These are phyloP conservation scores for Spilarctia lutea DNA, from an alignment of 2,888 invertebrate genomes.

Conservation along the genomic window DNA sequence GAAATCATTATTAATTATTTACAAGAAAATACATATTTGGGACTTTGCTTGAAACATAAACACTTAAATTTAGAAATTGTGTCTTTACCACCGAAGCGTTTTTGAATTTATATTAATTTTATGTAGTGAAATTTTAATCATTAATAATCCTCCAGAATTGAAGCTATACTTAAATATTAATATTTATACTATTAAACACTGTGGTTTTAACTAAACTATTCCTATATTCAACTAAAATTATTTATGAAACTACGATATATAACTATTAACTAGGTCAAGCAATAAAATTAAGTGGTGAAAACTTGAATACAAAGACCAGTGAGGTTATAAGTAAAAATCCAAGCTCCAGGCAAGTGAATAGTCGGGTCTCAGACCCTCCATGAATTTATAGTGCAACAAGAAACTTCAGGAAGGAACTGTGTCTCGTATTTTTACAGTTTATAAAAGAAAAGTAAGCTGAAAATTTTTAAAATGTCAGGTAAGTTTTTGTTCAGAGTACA, in stretches of 20 bases:
- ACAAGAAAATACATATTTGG: too few species aligned
- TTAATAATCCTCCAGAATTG: too few species aligned
- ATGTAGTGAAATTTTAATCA: background rate
- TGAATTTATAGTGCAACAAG: slow-evolving; percentile 67
- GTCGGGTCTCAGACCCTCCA: slow-evolving; percentile 48
- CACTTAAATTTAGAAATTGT: background rate
- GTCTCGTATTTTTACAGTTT: slow-evolving; percentile 55
- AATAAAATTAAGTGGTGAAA: slow-evolving; percentile 60
- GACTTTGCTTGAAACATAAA: too few species aligned
- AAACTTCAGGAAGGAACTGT: slow-evolving; percentile 63
- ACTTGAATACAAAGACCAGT: slow-evolving; percentile 57
- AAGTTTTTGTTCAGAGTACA: slow-evolving; percentile 35
- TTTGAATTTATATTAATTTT: background rate
- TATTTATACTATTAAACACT: background rate
- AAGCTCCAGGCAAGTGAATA: slow-evolving; percentile 49
- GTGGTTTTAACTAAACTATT: slow-evolving; percentile 2
- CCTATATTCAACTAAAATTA: slow-evolving; percentile 13
- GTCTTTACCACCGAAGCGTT: background rate
- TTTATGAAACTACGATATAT: slow-evolving; percentile 34
- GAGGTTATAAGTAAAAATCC: slow-evolving; percentile 58
- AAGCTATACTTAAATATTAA: too few species aligned
- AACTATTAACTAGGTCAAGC: slow-evolving; percentile 43
- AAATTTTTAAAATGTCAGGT: slow-evolving; percentile 53
- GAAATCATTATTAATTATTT: too few species aligned
- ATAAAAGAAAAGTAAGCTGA: slow-evolving; percentile 56